Conservation (phyloP, 1,140 invertebrate species). For the Bathynomus jamesi region DNA sequence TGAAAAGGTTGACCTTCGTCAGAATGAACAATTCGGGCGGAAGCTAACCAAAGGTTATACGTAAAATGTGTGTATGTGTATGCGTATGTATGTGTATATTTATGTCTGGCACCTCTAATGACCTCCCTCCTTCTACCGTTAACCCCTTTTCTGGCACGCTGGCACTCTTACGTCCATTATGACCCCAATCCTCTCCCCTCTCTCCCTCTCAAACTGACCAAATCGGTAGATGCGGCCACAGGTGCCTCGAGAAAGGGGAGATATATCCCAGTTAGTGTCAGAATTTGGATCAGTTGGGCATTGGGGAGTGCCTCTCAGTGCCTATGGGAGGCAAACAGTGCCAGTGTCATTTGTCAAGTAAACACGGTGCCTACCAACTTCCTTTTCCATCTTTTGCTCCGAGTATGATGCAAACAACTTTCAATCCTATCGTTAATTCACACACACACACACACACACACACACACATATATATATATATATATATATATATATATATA, state of each 20-base stretch:
- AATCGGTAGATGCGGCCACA: neutral
- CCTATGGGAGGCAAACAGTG: neutral
- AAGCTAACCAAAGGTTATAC: neutral
- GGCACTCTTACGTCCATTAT: neutral
- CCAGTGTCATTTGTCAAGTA: neutral
- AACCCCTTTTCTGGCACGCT: neutral
- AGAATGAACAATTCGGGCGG: no score
- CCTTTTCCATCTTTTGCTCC: neutral
- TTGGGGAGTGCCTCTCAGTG: neutral
- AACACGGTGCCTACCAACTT: neutral
- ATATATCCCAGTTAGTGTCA: slow-evolving; percentile 1
- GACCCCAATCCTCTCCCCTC: neutral
- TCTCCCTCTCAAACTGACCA: neutral
- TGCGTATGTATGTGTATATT: neutral
- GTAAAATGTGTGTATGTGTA: neutral
- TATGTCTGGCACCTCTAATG: neutral
- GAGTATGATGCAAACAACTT: no score
- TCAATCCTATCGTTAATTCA: no score
- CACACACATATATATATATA: no score
- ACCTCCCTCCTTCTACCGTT: neutral
- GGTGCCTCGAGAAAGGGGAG: neutral
- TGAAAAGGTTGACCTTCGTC: no score
- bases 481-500: no score
- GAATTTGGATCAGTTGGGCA: neutral
- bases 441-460: no score